Evolutionary conservation across 2,888 invertebrate species (phyloP), one percentile per base, ranked within the genome.

Genomic region (Gisinianus flammeolus): DNA sequence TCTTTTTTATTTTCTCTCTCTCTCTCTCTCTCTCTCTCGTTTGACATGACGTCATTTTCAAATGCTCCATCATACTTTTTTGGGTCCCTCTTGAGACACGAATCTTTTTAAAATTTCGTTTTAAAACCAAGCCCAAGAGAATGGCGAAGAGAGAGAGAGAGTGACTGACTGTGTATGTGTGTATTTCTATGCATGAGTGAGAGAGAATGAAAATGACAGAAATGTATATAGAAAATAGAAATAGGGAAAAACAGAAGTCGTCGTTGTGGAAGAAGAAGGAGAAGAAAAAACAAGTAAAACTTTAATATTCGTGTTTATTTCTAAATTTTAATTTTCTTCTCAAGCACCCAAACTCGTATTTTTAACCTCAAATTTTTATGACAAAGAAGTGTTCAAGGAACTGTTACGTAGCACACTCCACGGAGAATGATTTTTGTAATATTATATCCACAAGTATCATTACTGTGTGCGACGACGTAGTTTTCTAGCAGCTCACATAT

Each of bases 41-140:
- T 76, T 76, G 68, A 76, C 76, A 76, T 76, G 76, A 76, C 76
- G 76, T 76, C 76, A 76, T 76, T 68, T 74, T 52, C 44, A 56
- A 56, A 58, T 52, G 52, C 44, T 76, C 35, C 68, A 76, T 76
- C 76, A 76, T 76, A 76, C n/a, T n/a, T n/a, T n/a, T 76, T 76
- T 75, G 54, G 54, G 54, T 54, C 19, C n/a, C 76, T 69, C 76
- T 76, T 58, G 76, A 69, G 76, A 56, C 52, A 52, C 35, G 69
- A 52, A 26, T 44, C 44, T 71, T 54, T 54, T 54, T 54, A 54
- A 54, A 54, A 54, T 54, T 12, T 54, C 30, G 71, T 26, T 54
- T 71, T 54, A 30, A 66, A 66, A 66, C 28, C 28, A 12, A 30
- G 31, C 16, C 4, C 56, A 12, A 56, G 22, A 68, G 33, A 35